Percentiles rank a stretch among this genome's conserved stretches.
These are phyloP conservation scores for Diplolepis rosae DNA, from an alignment of 2,888 invertebrate genomes.

Conservation along the genomic window DNA sequence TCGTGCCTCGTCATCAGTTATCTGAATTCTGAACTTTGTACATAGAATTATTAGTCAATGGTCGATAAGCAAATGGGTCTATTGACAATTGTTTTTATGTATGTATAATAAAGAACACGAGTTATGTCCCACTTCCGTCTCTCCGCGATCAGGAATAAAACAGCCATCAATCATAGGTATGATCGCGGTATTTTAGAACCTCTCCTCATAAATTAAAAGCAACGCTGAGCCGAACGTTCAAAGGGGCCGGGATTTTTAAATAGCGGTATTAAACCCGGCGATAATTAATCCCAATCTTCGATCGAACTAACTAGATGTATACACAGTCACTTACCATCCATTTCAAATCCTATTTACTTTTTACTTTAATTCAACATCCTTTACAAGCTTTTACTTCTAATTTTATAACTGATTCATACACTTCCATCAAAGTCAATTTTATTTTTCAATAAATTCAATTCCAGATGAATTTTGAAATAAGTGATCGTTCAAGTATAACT, in stretches of 20 bases:
- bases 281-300: constrained; percentile 49
- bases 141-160: constrained; percentile 53
- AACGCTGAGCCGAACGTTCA: constrained; percentile 44
- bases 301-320: constrained; percentile 37
- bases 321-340: too few species aligned
- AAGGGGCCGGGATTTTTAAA: constrained; percentile 45
- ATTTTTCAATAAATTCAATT: neutral
- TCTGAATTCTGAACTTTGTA: constrained; percentile 37
- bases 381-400: neutral
- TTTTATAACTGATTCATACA: neutral
- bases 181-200: constrained; percentile 51
- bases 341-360: neutral
- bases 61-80: constrained; percentile 47
- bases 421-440: neutral
- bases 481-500: too few species aligned
- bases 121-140: constrained; percentile 45
- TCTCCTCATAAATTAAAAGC: constrained; percentile 50
- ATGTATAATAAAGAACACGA: constrained; percentile 36
- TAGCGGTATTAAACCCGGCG: constrained; percentile 43
- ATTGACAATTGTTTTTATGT: constrained; percentile 34
- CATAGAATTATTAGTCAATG: constrained; percentile 43
- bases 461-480: neutral
- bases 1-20: constrained; percentile 34
- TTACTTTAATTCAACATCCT: neutral
- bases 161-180: constrained; percentile 59